Evolutionary conservation across 2,888 invertebrate genomes (phyloP).

Genomic region (Spialia ferax): DNA sequence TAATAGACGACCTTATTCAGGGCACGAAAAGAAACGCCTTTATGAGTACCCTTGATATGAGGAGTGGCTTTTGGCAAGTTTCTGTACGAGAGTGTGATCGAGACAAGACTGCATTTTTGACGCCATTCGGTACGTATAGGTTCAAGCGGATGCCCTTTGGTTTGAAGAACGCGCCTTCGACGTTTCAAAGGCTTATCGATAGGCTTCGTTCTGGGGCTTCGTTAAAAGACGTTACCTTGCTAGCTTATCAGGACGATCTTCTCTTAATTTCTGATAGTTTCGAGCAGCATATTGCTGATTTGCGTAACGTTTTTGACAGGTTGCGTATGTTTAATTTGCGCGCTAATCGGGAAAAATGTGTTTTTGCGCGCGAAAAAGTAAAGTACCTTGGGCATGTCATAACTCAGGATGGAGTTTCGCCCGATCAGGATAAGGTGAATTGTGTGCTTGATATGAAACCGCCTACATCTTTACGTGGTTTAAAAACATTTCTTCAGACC

Average conservation of each 20-base stretch:
- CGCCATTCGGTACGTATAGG: not conserved
- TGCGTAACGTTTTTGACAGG: not conserved
- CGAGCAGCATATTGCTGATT: not conserved
- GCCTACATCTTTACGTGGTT: not conserved
- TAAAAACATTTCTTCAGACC: constrained; percentile 5
- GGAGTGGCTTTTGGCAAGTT: not conserved
- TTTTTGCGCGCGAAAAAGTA: constrained; percentile 11
- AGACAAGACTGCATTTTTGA: constrained; percentile 11
- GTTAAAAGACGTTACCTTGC: not conserved
- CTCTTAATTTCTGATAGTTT: constrained; percentile 1
- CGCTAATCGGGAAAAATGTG: constrained; percentile 1
- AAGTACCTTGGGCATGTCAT: constrained; percentile 9
- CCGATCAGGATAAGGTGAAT: not conserved
- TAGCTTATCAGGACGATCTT: not conserved
- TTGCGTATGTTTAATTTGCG: not conserved
- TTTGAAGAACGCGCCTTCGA: not conserved
- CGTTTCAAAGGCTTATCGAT: constrained; percentile 12
- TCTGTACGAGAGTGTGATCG: not conserved
- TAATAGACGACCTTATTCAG: not conserved
- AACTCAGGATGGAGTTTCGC: constrained; percentile 5
- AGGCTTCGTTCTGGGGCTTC: constrained; percentile 10
- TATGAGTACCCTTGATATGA: not conserved
- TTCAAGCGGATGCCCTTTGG: constrained; percentile 10
- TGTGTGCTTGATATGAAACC: not conserved
- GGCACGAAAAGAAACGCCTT: not conserved